A percentile compares a stretch with the other conserved stretches of the same genome.
These are phyloP conservation scores for Cinclus cinclus DNA, from an alignment of 2,113 vertebrate genomes.

Conservation along the genomic window DNA sequence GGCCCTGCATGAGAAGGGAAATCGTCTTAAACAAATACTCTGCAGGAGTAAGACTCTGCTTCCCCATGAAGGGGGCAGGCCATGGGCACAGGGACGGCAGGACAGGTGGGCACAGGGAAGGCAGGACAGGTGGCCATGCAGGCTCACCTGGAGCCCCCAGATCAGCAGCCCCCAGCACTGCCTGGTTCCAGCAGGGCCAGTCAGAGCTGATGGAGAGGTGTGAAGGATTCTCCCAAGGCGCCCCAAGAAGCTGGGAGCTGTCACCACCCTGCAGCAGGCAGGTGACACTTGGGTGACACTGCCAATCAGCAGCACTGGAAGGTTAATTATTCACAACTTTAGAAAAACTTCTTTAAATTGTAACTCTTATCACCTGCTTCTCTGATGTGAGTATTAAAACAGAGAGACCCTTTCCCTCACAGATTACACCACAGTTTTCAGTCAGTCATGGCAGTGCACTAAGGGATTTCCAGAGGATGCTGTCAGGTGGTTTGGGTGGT, in stretches of 20 bases:
- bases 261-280: background rate
- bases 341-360: background rate
- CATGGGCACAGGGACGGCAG: background rate
- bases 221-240: background rate
- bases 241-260: background rate
- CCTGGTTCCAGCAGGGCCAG: no score
- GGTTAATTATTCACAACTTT: background rate
- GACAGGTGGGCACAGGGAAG: background rate
- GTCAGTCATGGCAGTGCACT: background rate
- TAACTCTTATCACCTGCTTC: background rate
- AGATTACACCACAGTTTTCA: background rate
- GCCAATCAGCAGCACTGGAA: background rate
- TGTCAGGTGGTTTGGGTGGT: background rate
- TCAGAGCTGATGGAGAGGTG: background rate
- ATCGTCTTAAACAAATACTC: conserved; percentile 29
- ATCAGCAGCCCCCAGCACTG: accelerated
- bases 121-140: background rate
- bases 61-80: background rate
- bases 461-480: background rate
- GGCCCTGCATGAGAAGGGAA: conserved; percentile 28
- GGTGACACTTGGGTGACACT: background rate
- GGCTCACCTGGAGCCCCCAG: background rate
- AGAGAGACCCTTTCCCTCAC: background rate
- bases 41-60: background rate
- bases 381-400: background rate